These are phyloP conservation scores for Morpho helenor DNA, from an alignment of 2,888 invertebrate genomes.

Conservation along the genomic window DNA sequence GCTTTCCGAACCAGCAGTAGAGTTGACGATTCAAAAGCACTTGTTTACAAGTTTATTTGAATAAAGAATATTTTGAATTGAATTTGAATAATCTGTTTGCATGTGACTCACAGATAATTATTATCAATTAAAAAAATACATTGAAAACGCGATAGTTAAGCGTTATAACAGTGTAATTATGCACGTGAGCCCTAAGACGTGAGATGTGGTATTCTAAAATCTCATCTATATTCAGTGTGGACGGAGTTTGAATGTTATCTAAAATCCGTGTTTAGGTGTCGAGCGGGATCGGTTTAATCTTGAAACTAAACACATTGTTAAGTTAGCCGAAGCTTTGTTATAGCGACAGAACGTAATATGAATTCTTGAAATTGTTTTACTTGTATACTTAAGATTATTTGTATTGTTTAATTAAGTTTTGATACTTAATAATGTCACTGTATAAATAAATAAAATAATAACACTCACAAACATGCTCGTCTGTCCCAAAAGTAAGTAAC, in stretches of 20 bases:
- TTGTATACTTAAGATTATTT: constrained; percentile 14
- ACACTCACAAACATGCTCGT: no score
- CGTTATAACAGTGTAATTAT: constrained; percentile 52
- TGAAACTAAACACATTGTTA: constrained; percentile 76
- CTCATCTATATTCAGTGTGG: constrained; percentile 78
- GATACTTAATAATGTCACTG: background rate
- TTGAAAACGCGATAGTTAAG: constrained; percentile 52
- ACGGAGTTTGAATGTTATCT: constrained; percentile 77
- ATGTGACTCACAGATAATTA: background rate
- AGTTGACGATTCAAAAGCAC: no score
- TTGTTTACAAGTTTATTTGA: no score
- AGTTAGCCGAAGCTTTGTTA: constrained; percentile 69
- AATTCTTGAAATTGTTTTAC: constrained; percentile 31
- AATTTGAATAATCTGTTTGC: background rate
- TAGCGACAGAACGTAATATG: constrained; percentile 42
- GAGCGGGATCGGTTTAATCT: constrained; percentile 75
- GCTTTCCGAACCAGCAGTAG: no score
- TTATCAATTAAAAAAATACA: constrained; percentile 50
- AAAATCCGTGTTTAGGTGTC: constrained; percentile 79
- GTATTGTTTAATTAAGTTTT: constrained; percentile 17
- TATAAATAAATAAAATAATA: no score
- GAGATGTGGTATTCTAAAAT: constrained; percentile 64
- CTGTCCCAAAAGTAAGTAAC: no score
- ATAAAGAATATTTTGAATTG: no score
- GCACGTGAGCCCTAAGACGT: constrained; percentile 64